A percentile compares a stretch with the other conserved stretches of the same genome.
These are phyloP conservation scores for Pteronotus mesoamericanus DNA, from an alignment of 2,797 vertebrate genomes.

Conservation along the genomic window DNA sequence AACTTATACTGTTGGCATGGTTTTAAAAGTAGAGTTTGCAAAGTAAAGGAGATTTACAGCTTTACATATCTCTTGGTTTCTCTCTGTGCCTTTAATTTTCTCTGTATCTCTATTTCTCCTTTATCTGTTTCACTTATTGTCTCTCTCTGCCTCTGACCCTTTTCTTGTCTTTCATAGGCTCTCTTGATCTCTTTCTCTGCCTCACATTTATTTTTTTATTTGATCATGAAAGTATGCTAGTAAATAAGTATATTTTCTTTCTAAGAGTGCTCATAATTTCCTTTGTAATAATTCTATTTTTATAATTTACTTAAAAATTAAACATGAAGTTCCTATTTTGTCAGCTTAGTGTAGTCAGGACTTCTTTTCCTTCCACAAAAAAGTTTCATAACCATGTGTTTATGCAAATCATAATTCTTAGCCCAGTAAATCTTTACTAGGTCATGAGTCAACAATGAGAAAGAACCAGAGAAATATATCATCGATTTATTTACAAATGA, in stretches of 20 bases:
- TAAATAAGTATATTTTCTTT: not conserved
- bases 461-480: not conserved
- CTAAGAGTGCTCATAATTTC: not conserved
- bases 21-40: not conserved
- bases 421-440: not conserved
- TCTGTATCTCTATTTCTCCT: not conserved
- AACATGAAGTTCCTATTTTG: not conserved
- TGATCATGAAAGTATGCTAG: not conserved
- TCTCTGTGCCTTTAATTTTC: not conserved
- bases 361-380: not conserved
- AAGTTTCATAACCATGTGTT: not conserved
- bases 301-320: not conserved
- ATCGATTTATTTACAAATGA: not conserved
- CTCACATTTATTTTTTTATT: not conserved
- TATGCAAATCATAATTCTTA: conserved; percentile 1
- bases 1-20: not conserved
- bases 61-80: not conserved
- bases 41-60: not conserved
- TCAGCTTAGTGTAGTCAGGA: not conserved
- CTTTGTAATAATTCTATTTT: not conserved
- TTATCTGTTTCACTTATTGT: not conserved
- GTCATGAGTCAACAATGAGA: not conserved
- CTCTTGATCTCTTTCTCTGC: not conserved
- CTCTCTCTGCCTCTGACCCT: not conserved
- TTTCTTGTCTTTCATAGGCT: not conserved